Evolutionary conservation across 2,888 invertebrate genomes (phyloP).

Genomic region (Lingula anatina): DNA sequence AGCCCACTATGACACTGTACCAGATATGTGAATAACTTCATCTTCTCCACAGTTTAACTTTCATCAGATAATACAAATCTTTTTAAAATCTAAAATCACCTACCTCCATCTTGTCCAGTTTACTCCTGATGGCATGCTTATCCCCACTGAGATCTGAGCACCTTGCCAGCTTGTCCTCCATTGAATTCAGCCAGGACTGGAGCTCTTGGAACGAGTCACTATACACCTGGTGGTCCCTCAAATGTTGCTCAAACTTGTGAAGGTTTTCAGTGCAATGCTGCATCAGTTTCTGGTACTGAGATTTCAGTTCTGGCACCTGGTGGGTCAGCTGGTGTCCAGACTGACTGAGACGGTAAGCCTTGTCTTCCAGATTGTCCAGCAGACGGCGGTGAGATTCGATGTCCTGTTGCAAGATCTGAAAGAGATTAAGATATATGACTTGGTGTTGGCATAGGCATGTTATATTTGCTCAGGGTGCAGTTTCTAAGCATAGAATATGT

Average conservation of each 20-base stretch:
- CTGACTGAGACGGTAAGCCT: conserved; percentile 64
- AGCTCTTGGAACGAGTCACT: conserved; percentile 70
- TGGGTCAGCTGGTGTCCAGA: conserved; percentile 33
- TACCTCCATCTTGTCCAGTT: conserved; percentile 46
- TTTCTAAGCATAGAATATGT: no score
- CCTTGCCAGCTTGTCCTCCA: conserved; percentile 33
- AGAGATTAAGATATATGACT: no score
- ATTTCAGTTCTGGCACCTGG: conserved; percentile 33
- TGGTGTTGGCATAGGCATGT: no score
- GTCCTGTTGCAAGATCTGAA: conserved; percentile 68
- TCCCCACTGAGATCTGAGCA: conserved; percentile 58
- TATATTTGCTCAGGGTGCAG: no score
- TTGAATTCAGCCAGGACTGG: conserved; percentile 68
- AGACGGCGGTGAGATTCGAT: conserved; percentile 80
- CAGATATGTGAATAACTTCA: background rate
- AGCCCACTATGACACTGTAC: background rate
- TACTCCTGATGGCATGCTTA: conserved; percentile 60
- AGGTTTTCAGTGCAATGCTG: conserved; percentile 62
- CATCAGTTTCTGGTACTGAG: conserved; percentile 35
- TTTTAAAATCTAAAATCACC: background rate
- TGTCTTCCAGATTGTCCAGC: conserved; percentile 73
- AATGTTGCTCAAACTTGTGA: conserved; percentile 77
- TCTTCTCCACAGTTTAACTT: background rate
- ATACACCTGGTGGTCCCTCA: conserved; percentile 77
- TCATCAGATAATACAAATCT: no score